Evolutionary conservation across 2,113 vertebrate species (phyloP), one percentile per base, ranked within the genome.

Genomic region (Eulacestoma nigropectus): DNA sequence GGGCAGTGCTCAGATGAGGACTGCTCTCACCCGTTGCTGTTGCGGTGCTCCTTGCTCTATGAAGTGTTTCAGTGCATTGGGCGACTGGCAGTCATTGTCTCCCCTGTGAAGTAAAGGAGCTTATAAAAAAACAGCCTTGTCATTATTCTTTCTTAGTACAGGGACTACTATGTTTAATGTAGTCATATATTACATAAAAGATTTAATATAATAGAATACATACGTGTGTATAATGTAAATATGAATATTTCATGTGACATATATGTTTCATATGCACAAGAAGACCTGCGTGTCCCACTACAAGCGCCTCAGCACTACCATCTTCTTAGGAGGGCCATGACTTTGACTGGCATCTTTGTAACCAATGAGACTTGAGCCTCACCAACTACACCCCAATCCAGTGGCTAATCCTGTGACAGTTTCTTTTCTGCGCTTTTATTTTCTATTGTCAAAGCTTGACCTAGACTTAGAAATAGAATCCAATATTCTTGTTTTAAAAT

Each of bases 271-370:
- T n/a, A n/a, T n/a, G n/a, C 20, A 1, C 29, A 60, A n/a, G 32
- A 64, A 14, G 25, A 63, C 3, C 8, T 41, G 13, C 1, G 0
- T 56, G 17, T 60, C 60, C 14, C 17, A 33, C 30, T 62, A 9
- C 18, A 37, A 44, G 10, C 13, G 47, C 8, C 17, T 59, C 26
- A 88, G 29, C 7, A 27, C 12, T 13, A 15, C 5, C 41, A 41
- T 20, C 11, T 63, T 88, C 26, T 33, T 2, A 6, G 29, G 10
- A 44, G 7, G 3, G 2, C 4, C 4, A 2, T n/a, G 32, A 8
- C 9, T 67, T 74, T 57, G 37, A 3, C 27, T 62, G 4, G 21
- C 27, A 32, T n/a, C 32, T 77, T 27, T 62, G 7, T 11, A 77
- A 22, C 16, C 32, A 60, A 3, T 13, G 53, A 67, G 5, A 10